Conservation (phyloP, 2,113 vertebrate genomes). For the Xiphorhynchus elegans region DNA sequence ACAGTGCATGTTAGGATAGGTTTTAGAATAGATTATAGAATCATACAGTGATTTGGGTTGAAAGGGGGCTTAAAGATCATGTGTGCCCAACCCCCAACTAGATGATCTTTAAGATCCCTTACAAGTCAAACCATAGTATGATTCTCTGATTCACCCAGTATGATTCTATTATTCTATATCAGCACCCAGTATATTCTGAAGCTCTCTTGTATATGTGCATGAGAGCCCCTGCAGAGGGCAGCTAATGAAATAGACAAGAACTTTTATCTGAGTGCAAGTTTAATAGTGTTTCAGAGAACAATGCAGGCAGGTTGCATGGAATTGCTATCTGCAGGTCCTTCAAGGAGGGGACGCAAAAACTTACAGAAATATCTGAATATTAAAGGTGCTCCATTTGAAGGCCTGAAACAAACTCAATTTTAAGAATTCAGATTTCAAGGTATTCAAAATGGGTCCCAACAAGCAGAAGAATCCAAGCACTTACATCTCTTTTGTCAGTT, state of each 20-base stretch:
- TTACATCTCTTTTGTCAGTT: background rate
- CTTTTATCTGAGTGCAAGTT: background rate
- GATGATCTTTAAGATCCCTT: background rate
- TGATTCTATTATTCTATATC: background rate
- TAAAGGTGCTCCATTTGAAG: background rate
- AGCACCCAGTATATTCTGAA: background rate
- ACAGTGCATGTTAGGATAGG: background rate
- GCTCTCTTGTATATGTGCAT: background rate
- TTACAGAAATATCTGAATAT: background rate
- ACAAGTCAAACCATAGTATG: background rate
- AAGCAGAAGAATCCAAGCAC: background rate
- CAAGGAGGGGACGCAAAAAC: background rate
- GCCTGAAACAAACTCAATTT: background rate
- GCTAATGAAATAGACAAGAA: background rate
- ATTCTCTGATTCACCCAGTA: background rate
- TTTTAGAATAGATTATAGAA: background rate
- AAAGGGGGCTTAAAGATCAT: background rate
- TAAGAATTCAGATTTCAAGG: background rate
- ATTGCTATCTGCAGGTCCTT: background rate
- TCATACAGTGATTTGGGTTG: background rate
- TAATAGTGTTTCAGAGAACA: background rate
- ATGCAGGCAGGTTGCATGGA: background rate
- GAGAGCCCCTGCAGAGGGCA: background rate
- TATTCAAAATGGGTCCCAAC: background rate
- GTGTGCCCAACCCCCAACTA: background rate